Base-by-base conservation (phyloP, 2,113 vertebrate genomes). In the Embiotoca jacksoni region DNA sequence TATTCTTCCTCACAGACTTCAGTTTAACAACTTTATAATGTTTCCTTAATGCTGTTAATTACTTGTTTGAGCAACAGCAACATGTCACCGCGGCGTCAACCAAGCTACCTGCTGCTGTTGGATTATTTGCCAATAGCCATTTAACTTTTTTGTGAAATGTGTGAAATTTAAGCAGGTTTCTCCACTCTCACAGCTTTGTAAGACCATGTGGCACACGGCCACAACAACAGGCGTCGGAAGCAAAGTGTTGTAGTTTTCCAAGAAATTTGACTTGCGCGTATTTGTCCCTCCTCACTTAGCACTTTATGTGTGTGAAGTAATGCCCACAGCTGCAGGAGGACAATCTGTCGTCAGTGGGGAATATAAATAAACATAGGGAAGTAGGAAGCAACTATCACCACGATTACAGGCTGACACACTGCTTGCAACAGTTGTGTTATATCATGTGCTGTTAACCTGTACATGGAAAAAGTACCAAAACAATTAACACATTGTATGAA, bases 331-430 rank as follows among this genome's bases (percentile, higher is more conserved):
- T 36, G 54, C 6, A 16, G 55, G 71, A 50, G 30, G 31, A 23
- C 75, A 63, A 64, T 37, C 9, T 54, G 44, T 16, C 39, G 44
- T 60, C 59, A n/a, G 37, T 11, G 56, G 57, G 60, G 31, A 60
- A 10, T 39, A 66, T 68, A 58, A 81, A 81, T 81, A 55, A 77
- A 62, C 57, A 31, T 5, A 8, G 54, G 60, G 6, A 36, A 8
- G 32, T 39, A 44, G 55, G 35, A 75, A 56, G 3, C 13, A 30
- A n/a, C 35, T 6, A 3, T 53, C 23, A n/a, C 58, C 33, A 52
- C 61, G 53, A 58, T 36, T 59, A 64, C 73, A 52, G 46, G 11
- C 32, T 55, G 50, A 56, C 57, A 54, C n/a, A 60, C 14, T 9
- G 8, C 32, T 14, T 6, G 4, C 73, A 23, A 16, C 15, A 6